Evolutionary conservation across 2,888 invertebrate species (phyloP), one percentile per base, ranked within the genome.

Genomic region (Artemia sinica): DNA sequence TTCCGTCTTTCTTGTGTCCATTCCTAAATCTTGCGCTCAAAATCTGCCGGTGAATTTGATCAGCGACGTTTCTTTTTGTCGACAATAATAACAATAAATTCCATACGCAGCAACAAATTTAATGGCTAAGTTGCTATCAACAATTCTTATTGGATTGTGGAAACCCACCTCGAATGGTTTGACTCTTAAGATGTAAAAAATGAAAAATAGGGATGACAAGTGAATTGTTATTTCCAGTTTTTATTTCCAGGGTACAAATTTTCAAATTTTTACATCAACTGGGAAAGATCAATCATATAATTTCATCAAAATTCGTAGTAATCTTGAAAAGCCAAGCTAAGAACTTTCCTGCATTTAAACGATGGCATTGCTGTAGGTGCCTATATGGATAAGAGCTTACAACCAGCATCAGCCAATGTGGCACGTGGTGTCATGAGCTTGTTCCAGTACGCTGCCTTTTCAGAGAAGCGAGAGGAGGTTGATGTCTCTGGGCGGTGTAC

Each of bases 211-310:
- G n/a, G n/a, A n/a, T n/a, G n/a, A n/a, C 1, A 28, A 28, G 28
- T 28, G 2, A 28, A 28, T 28, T 28, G 28, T 28, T 28, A 28
- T 28, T 28, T 28, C 28, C 28, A 28, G 28, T 28, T 28, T 28
- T 28, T 28, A 28, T 28, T 58, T 58, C 18, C 58, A 58, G 58
- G 58, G 58, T 58, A 14, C 58, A 10, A 58, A 58, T 18, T 58
- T 58, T 18, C 58, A 18, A 14, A 10, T 58, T 18, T 58, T 14
- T 18, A 58, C 58, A n/a, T 58, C 58, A 8, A 14, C 58, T 58
- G 58, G 58, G 58, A 58, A 58, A 18, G 58, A 58, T n/a, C 58
- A 58, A n/a, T 58, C 58, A 10, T 58, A 58, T 18, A 58, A 58
- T 8, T 58, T 58, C 9, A 18, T 58, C 58, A n/a, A 58, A 18